Evolutionary conservation across 2,888 invertebrate genomes (phyloP).

Genomic region (Andrena camellia): DNA sequence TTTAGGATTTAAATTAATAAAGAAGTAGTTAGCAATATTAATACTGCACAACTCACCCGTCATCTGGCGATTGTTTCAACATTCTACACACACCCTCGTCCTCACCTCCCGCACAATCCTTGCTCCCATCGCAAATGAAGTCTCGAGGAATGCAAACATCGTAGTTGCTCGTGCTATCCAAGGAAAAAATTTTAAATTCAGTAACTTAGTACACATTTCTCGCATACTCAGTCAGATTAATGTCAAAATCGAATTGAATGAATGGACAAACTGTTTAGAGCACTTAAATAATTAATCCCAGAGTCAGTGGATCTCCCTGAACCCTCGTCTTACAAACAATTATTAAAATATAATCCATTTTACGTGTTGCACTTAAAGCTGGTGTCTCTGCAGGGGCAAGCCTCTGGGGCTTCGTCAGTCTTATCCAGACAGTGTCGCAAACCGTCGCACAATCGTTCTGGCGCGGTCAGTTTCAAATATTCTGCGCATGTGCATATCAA

Average conservation of each 20-base stretch:
- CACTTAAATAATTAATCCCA: not conserved
- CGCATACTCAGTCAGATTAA: not conserved
- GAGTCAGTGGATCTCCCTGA: not conserved
- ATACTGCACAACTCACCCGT: slow-evolving; percentile 71
- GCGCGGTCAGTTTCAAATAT: slow-evolving; percentile 89
- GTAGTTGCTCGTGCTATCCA: slow-evolving; percentile 37
- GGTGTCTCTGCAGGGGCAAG: slow-evolving; percentile 88
- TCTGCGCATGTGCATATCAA: slow-evolving; percentile 88
- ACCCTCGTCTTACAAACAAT: not conserved
- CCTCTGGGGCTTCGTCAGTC: slow-evolving; percentile 90
- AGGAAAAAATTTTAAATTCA: not conserved
- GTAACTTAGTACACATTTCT: not conserved
- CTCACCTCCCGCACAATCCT: slow-evolving; percentile 91
- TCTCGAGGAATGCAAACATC: slow-evolving; percentile 89
- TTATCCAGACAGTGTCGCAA: slow-evolving; percentile 91
- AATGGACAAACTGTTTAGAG: not conserved
- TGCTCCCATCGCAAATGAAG: slow-evolving; percentile 91
- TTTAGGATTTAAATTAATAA: too few relatives aligned
- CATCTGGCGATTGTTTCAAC: slow-evolving; percentile 81
- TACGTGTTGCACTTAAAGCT: slow-evolving; percentile 87
- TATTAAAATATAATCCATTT: slow-evolving; percentile 56
- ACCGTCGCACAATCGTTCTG: slow-evolving; percentile 91
- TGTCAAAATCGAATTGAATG: not conserved
- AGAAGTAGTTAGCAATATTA: too few relatives aligned
- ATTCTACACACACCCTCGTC: slow-evolving; percentile 90